Evolutionary conservation across 1,140 invertebrate species (phyloP).

Genomic region (Mamestra configurata): DNA sequence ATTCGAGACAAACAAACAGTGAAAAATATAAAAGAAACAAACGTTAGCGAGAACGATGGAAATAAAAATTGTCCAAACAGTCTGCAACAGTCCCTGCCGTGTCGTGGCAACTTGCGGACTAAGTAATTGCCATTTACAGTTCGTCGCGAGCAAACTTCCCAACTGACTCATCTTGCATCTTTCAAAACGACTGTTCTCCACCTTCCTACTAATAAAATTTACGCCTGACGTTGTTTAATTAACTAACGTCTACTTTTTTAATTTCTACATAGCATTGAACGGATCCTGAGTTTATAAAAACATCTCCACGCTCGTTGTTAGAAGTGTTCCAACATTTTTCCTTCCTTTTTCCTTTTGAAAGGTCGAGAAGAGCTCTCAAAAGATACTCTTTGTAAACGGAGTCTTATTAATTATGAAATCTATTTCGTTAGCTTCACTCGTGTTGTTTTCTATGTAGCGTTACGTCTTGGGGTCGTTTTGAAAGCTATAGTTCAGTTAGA

Average conservation of each 20-base stretch:
- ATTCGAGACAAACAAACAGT: slow-evolving; percentile 16
- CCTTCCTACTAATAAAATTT: slow-evolving; percentile 34
- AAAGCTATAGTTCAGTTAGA: slow-evolving; percentile 26
- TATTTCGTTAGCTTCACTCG: slow-evolving; percentile 6
- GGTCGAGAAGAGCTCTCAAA: slow-evolving; percentile 15
- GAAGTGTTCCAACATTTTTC: slow-evolving; percentile 26
- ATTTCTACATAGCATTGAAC: slow-evolving; percentile 5
- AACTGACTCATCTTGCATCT: slow-evolving; percentile 68
- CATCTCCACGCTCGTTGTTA: slow-evolving; percentile 17
- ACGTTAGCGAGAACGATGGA: slow-evolving; percentile 38
- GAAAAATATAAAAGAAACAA: slow-evolving; percentile 46
- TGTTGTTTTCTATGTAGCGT: not conserved
- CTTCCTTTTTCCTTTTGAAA: slow-evolving; percentile 1
- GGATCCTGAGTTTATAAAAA: slow-evolving; percentile 35
- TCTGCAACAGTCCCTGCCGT: slow-evolving; percentile 61
- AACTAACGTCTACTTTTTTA: slow-evolving; percentile 33
- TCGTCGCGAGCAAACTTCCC: slow-evolving; percentile 70
- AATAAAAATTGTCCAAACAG: slow-evolving; percentile 57
- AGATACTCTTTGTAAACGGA: slow-evolving; percentile 25
- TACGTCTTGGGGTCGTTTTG: not conserved
- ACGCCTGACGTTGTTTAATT: slow-evolving; percentile 23
- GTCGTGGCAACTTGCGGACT: slow-evolving; percentile 68
- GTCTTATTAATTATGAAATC: slow-evolving; percentile 21
- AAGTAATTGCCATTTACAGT: slow-evolving; percentile 80
- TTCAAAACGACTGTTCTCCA: slow-evolving; percentile 17